Base-by-base conservation (phyloP, 30 jellyfish, hydroid and myxozoan genomes). In the Rhopilema esculentum region DNA sequence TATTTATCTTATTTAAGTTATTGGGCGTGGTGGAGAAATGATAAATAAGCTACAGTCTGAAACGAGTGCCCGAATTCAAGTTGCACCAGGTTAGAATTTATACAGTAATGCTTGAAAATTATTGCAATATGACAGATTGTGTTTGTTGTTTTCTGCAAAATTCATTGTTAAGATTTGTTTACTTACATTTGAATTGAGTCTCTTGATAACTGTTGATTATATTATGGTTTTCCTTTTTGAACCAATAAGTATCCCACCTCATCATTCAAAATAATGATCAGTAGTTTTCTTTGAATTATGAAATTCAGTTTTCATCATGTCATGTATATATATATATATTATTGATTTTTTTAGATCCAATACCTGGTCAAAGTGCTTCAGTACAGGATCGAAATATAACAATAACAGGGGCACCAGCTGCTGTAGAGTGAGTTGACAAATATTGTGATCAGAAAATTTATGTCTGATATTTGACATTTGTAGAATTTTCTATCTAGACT, bases 11-110 rank as follows among this genome's bases (percentile, higher is more conserved):
- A 7, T 50, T 70, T 78, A 69, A 93, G 98, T 93, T 28, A 93
- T 93, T 69, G 98, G 98, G 16, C 89, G 98, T 21, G 98, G 98
- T 4, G 98, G 98, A 1, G 98, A 93, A 84, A 93, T 93, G 98
- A 93, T 93, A 49, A 93, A 93, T 49, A 93, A 85, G 75, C 93
- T 93, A 15, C 98, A 93, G 75, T 88, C 97, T 19, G 98, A 93
- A 65, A 88, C 98, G 18, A 97, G 98, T 66, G 98, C 98, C 49
- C 69, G 93, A 81, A 93, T 93, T 21, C 98, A 93, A 65, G 98
- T 93, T 77, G 98, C 98, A 18, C 97, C 98, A 22, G 98, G 98
- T 93, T 49, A 27, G 88, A 20, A 18, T 16, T 24, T 31, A 32
- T 21, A 79, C 27, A 4, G 8, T 7, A 22, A 19, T 29, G 68